Percentiles rank a stretch among this genome's conserved stretches.
Conservation (phyloP, 2,797 vertebrate genomes). For the Pteropus rufus region DNA sequence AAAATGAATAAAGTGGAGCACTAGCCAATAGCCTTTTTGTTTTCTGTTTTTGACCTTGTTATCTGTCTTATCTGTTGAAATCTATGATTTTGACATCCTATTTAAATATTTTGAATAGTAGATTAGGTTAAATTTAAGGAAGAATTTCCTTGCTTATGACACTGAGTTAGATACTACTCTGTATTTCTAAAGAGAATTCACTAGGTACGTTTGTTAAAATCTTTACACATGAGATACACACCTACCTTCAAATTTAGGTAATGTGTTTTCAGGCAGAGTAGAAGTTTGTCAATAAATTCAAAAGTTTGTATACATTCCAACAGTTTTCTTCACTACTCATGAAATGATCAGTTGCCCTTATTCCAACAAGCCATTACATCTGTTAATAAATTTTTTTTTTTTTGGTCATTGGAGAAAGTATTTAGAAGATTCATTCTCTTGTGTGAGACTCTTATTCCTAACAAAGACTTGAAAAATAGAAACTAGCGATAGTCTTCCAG, state of each 20-base stretch:
- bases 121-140: background rate
- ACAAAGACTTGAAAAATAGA: conserved; percentile 4
- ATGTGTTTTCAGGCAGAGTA: background rate
- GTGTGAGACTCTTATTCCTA: background rate
- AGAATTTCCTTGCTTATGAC: background rate
- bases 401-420: background rate
- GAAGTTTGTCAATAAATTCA: background rate
- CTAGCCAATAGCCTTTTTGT: background rate
- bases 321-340: background rate
- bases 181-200: background rate
- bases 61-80: background rate
- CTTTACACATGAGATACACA: background rate
- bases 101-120: background rate
- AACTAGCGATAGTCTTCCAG: background rate
- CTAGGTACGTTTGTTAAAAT: background rate
- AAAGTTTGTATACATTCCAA: background rate
- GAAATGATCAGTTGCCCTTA: background rate
- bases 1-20: background rate
- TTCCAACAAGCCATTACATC: background rate
- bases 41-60: background rate
- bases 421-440: background rate
- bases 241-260: background rate
- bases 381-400: background rate
- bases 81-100: background rate
- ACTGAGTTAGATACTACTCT: background rate